A percentile compares a stretch with the other conserved stretches of the same genome.
Conservation (phyloP, 2,113 vertebrate species). For the Glareola pratincola region DNA sequence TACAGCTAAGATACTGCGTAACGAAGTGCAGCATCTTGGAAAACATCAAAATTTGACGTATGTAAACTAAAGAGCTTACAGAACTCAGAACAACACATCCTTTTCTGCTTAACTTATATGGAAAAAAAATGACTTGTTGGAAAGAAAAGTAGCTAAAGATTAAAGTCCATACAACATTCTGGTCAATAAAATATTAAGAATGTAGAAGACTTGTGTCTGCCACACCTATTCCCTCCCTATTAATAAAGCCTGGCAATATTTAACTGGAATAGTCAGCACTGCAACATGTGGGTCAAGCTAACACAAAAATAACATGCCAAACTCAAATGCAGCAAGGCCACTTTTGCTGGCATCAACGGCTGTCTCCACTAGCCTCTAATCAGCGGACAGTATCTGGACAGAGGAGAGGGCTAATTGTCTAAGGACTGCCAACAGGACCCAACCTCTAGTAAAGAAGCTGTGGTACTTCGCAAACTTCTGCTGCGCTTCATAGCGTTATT, state of each 20-base stretch:
- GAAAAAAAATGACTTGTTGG: not conserved
- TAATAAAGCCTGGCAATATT: not conserved
- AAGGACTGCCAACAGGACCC: not conserved
- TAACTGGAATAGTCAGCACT: not conserved
- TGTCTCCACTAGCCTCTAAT: not conserved
- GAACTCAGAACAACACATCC: not conserved
- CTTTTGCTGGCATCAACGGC: not conserved
- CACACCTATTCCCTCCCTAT: slow-evolving; percentile 1
- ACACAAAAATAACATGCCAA: not conserved
- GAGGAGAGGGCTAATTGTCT: not conserved
- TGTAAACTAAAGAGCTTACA: not conserved
- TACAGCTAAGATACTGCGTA: not conserved
- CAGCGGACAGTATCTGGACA: not conserved
- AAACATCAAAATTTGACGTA: not conserved
- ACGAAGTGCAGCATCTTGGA: not conserved
- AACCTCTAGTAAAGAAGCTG: not conserved
- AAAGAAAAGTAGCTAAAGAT: not conserved
- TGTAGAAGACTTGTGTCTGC: not conserved
- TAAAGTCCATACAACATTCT: not conserved
- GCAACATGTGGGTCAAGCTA: not conserved
- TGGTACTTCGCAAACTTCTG: not conserved
- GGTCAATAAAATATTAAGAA: not conserved
- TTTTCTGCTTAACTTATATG: not conserved
- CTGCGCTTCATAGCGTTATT: not conserved
- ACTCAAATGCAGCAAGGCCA: not conserved